Evolutionary conservation across 2,797 vertebrate species (phyloP).

Genomic region (Lophura swinhoii): DNA sequence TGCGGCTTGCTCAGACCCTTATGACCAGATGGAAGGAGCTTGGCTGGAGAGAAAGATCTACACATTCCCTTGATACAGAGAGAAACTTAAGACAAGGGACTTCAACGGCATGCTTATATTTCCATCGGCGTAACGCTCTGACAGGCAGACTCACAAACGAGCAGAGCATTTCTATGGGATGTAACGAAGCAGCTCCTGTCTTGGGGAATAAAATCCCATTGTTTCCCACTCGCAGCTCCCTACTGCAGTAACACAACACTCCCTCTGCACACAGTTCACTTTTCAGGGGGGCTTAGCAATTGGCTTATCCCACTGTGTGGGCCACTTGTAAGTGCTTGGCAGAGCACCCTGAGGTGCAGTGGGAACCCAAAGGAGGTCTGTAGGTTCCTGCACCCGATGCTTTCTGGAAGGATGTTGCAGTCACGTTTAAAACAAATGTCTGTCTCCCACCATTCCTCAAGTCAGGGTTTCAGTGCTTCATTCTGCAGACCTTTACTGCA

Average conservation of each 20-base stretch:
- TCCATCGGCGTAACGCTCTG: background rate
- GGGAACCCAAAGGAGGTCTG: background rate
- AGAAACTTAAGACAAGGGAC: slow-evolving; percentile 41
- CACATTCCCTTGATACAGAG: background rate
- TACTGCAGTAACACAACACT: slow-evolving; percentile 56
- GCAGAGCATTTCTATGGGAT: background rate
- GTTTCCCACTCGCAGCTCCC: slow-evolving; percentile 21
- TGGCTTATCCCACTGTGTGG: slow-evolving; percentile 25
- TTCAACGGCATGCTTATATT: background rate
- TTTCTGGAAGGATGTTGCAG: background rate
- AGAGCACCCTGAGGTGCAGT: background rate
- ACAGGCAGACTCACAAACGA: background rate
- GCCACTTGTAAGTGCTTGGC: background rate
- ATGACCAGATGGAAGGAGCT: slow-evolving; percentile 40
- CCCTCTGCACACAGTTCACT: background rate
- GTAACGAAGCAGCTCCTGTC: background rate
- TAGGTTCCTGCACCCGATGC: background rate
- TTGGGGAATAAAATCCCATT: slow-evolving; percentile 41
- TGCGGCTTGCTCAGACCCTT: background rate
- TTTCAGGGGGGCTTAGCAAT: slow-evolving; percentile 24
- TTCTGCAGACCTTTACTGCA: background rate
- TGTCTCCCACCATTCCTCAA: background rate
- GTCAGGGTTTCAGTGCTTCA: background rate
- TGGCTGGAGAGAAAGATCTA: background rate
- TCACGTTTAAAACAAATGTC: background rate